Evolutionary conservation across 1,140 invertebrate species (phyloP).

Genomic region (Aporrectodea caliginosa): DNA sequence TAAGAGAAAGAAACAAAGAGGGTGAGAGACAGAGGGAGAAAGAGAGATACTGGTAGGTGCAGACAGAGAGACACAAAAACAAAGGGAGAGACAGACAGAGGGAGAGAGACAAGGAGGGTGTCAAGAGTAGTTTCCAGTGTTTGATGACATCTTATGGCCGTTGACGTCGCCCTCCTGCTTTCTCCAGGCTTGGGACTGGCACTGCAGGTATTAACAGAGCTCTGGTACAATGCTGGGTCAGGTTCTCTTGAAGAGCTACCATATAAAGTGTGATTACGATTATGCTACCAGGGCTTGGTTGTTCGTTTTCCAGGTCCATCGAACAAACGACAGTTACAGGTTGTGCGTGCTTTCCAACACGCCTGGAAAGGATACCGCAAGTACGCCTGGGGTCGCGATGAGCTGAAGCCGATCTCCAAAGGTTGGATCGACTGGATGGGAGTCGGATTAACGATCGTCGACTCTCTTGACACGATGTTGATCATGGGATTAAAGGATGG

Average conservation of each 20-base stretch:
- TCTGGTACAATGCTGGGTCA: no score
- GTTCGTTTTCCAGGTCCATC: slow-evolving; percentile 10
- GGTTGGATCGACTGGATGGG: slow-evolving; percentile 24
- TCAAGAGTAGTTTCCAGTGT: no score
- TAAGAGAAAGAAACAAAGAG: not conserved
- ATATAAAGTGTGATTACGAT: no score
- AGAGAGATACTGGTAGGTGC: not conserved
- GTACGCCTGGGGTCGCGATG: slow-evolving; percentile 95
- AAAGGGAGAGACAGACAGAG: not conserved
- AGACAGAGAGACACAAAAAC: not conserved
- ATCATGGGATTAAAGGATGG: slow-evolving; percentile 85
- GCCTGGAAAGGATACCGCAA: slow-evolving; percentile 89
- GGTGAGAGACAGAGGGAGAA: not conserved
- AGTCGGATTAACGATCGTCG: slow-evolving; percentile 75
- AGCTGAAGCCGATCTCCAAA: slow-evolving; percentile 76
- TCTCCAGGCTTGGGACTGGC: no score
- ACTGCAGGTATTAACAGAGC: no score
- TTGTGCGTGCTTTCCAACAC: slow-evolving; percentile 32
- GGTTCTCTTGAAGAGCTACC: no score
- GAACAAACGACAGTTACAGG: slow-evolving; percentile 15
- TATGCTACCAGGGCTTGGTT: no score
- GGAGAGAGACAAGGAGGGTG: not conserved
- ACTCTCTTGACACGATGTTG: slow-evolving; percentile 89
- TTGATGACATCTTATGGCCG: no score
- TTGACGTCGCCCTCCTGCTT: no score